Conservation (phyloP, 2,113 vertebrate genomes). For the Typhlomys cinereus region DNA sequence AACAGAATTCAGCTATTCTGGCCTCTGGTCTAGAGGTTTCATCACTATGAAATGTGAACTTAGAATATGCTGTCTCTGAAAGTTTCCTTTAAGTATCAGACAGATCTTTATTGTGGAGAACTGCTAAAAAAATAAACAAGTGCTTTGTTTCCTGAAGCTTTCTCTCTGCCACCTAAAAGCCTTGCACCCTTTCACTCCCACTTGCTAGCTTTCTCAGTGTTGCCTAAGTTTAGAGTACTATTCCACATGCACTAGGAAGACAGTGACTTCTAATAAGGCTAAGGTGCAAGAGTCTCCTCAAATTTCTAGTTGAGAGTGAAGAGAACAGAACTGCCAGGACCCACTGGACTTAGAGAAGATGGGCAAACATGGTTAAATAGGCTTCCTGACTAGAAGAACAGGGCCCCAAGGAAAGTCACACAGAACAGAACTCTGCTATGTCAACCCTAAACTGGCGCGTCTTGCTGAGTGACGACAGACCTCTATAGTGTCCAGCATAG, state of each 20-base stretch:
- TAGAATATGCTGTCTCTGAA: not conserved
- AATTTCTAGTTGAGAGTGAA: not conserved
- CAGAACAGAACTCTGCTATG: not conserved
- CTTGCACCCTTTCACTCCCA: not conserved
- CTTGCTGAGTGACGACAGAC: not conserved
- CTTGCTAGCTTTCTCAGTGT: not conserved
- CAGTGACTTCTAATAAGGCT: not conserved
- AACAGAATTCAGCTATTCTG: not conserved
- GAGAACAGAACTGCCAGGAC: not conserved
- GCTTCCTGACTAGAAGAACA: not conserved
- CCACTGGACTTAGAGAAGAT: not conserved
- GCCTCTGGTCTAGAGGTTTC: not conserved
- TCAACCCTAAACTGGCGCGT: not conserved
- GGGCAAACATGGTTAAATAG: not conserved
- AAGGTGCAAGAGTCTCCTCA: not conserved
- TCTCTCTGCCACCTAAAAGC: not conserved
- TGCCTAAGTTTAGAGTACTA: not conserved
- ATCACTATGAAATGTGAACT: not conserved
- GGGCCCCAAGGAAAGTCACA: not conserved
- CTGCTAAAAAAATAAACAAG: constrained; percentile 11
- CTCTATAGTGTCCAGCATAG: not conserved
- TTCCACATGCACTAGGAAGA: not conserved
- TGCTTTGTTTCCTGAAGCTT: not conserved
- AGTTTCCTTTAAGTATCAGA: constrained; percentile 14
- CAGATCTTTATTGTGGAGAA: not conserved